Percentiles rank a stretch among this genome's conserved stretches.
Conservation (phyloP, 2,797 vertebrate genomes). For the Tympanoctomys barrerae region DNA sequence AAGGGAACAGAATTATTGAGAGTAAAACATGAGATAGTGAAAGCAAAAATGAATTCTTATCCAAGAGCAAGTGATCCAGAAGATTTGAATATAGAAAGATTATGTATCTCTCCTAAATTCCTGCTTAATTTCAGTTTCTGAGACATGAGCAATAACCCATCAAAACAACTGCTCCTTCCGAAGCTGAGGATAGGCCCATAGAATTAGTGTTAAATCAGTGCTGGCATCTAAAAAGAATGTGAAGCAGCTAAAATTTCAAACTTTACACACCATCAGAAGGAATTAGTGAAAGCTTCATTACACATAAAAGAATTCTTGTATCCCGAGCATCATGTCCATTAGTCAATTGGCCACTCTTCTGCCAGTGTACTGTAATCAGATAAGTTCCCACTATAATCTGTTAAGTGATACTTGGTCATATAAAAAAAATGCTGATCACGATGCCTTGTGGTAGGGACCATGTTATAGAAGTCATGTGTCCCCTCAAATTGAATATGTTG, state of each 20-base stretch:
- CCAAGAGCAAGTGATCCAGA: neutral
- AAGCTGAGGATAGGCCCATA: neutral
- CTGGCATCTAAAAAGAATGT: neutral
- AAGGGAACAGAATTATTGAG: too few species aligned
- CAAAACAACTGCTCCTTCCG: neutral
- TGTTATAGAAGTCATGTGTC: neutral
- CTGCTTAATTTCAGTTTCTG: neutral
- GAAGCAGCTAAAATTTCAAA: neutral
- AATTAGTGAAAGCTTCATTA: neutral
- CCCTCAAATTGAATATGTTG: neutral
- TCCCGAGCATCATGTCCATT: neutral
- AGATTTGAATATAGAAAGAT: neutral
- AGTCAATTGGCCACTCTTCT: neutral
- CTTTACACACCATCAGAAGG: neutral
- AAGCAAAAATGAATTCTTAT: too few species aligned
- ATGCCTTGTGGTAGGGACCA: neutral
- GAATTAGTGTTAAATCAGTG: neutral
- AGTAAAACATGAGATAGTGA: too few species aligned
- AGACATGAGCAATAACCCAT: neutral
- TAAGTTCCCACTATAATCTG: neutral
- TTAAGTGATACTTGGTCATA: neutral
- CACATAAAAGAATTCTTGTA: neutral
- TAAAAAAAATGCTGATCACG: neutral
- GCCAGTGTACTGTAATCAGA: neutral
- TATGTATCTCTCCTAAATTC: neutral